phyloP scores from a whole-genome alignment of 2,888 invertebrate species.

The Amphipoea oculea region DNA sequence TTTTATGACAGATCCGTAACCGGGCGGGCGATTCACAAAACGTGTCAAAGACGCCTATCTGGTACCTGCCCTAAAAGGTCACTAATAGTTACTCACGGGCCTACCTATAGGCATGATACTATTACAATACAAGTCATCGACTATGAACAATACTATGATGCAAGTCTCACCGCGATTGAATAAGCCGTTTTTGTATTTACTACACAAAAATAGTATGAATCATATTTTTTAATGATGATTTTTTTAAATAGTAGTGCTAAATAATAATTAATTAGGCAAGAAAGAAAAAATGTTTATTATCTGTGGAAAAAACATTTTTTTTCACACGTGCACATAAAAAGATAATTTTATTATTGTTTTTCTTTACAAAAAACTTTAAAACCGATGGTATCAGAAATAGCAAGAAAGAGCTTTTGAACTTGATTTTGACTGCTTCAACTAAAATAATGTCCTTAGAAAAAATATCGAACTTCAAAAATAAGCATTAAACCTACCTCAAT shows the following conservation, averaged over 20 bases:
- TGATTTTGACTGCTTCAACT: neutral
- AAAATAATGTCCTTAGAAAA: neutral
- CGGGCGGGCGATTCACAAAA: too few species aligned
- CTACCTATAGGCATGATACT: neutral
- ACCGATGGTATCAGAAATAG: neutral
- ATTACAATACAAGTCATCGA: conserved; percentile 5
- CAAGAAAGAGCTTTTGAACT: neutral
- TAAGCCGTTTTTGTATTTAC: neutral
- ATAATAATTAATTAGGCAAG: neutral
- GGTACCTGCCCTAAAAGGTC: neutral
- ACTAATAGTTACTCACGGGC: conserved; percentile 30
- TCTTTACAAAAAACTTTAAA: neutral
- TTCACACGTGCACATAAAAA: neutral
- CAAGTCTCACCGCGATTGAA: conserved; percentile 16
- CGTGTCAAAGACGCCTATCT: neutral
- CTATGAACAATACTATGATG: conserved; percentile 42
- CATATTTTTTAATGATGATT: neutral
- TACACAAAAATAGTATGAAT: neutral
- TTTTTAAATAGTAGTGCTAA: neutral
- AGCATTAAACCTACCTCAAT: too few species aligned
- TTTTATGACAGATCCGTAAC: neutral
- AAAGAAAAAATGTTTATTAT: neutral
- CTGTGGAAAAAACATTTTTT: neutral
- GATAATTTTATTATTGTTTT: neutral
- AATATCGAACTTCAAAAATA: neutral